A percentile compares a stretch with the other conserved stretches of the same genome.
These are phyloP conservation scores for Mesaphorura yosii DNA, from an alignment of 1,140 invertebrate species.

Conservation along the genomic window DNA sequence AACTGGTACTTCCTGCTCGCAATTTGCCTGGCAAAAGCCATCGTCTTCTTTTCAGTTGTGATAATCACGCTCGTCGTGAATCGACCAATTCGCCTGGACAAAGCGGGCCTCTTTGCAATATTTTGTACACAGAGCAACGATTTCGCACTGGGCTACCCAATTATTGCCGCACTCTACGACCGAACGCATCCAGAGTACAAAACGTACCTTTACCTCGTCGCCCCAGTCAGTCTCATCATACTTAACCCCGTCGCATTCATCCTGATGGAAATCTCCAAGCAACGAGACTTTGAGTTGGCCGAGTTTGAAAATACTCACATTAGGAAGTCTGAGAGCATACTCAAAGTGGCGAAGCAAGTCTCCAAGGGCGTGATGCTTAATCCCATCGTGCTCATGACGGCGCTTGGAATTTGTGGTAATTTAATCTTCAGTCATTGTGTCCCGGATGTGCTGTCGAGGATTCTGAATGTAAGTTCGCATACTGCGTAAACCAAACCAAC, in stretches of 20 bases:
- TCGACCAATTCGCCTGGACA: conserved; percentile 64
- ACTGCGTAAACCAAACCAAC: no score
- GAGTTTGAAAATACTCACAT: conserved; percentile 5
- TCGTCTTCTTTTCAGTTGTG: conserved; percentile 72
- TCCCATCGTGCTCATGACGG: conserved; percentile 85
- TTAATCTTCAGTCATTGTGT: conserved; percentile 63
- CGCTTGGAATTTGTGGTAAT: conserved; percentile 79
- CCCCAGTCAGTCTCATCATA: conserved; percentile 82
- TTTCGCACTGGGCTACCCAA: conserved; percentile 92
- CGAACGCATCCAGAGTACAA: conserved; percentile 76
- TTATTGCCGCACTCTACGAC: conserved; percentile 58
- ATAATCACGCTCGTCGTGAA: conserved; percentile 65
- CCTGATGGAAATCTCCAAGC: conserved; percentile 75
- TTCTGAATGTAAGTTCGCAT: conserved; percentile 52
- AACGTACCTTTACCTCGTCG: conserved; percentile 82
- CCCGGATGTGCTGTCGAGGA: conserved; percentile 57
- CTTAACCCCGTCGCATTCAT: conserved; percentile 87
- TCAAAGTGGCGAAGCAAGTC: not conserved
- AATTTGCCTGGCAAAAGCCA: conserved; percentile 71
- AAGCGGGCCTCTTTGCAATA: conserved; percentile 82
- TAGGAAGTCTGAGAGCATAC: not conserved
- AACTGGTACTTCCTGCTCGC: conserved; percentile 83
- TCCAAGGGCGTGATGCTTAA: conserved; percentile 59
- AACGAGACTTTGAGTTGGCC: conserved; percentile 30
- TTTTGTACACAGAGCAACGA: conserved; percentile 96